phyloP scores from a whole-genome alignment of 2,888 invertebrate genomes.

The Agriopis aurantiaria region DNA sequence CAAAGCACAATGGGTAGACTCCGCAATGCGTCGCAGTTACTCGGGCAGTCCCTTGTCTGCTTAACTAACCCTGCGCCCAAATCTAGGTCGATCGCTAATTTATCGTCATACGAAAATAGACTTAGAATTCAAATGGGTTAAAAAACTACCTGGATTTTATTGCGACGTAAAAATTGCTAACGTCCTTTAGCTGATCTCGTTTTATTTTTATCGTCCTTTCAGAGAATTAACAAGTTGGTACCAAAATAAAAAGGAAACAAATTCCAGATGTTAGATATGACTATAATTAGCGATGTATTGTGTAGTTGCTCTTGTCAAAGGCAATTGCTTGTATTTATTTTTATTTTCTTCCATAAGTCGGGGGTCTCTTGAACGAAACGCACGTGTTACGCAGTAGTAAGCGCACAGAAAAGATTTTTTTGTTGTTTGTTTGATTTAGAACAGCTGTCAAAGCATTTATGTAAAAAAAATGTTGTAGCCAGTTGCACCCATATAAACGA shows the following conservation, averaged over 20 bases:
- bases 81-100: slow-evolving; percentile 43
- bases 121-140: slow-evolving; percentile 49
- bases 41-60: slow-evolving; percentile 52
- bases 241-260: background rate
- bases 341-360: no score
- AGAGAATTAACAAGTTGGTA: background rate
- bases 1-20: slow-evolving; percentile 60
- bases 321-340: no score
- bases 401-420: no score
- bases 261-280: background rate
- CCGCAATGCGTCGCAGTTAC: slow-evolving; percentile 73
- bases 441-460: no score
- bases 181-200: slow-evolving; percentile 11
- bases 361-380: no score
- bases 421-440: no score
- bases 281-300: no score
- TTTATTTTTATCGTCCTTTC: slow-evolving; percentile 7
- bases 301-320: no score
- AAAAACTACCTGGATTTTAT: slow-evolving; percentile 37
- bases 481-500: no score
- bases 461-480: no score
- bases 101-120: slow-evolving; percentile 50
- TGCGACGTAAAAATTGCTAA: slow-evolving; percentile 14
- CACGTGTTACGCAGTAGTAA: no score
- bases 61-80: slow-evolving; percentile 52